Base-by-base conservation (phyloP, 64 coral and sea anemone genomes). In the Trachythela sp. region DNA sequence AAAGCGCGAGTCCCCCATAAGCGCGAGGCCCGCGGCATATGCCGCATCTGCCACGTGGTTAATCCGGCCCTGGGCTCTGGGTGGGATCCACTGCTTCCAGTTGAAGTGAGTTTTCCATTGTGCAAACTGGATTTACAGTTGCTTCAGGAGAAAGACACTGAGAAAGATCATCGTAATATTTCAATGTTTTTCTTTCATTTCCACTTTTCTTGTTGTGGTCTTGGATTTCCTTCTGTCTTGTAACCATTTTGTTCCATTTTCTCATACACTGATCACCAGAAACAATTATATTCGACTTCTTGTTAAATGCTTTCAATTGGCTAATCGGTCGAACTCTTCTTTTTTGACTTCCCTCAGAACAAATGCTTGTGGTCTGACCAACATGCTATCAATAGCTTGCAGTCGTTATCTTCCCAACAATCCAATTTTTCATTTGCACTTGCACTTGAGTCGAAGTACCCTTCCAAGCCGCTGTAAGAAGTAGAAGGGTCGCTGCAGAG, bases 341-440 rank as follows among this genome's bases (percentile, higher is more conserved):
- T 92, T 92, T 88, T 85, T 92, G 77, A 72, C 87, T 87, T 87
- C 88, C 72, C 88, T 92, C 32, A 92, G 88, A n/a, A n/a, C 54
- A 88, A 35, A 70, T 92, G 54, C 64, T 89, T 92, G 86, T 92
- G 87, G 51, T 88, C 48, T 20, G 40, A 59, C 77, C 88, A 92
- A 52, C 86, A 83, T 72, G 39, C 86, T 84, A 88, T 92, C n/a
- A 85, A 72, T 40, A 88, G 36, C 24, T 40, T 48, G 37, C 52
- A 70, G 77, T 88, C 48, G 4, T 50, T 54, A 39, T 92, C 75
- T 83, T 88, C 75, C 86, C 91, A 88, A n/a, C n/a, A n/a, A n/a
- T n/a, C n/a, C n/a, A n/a, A n/a, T n/a, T n/a, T n/a, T n/a, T n/a
- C n/a, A n/a, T n/a, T n/a, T n/a, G n/a, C n/a, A n/a, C n/a, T n/a